Evolutionary conservation across 2,888 invertebrate species (phyloP).

Genomic region (Nineta flava): DNA sequence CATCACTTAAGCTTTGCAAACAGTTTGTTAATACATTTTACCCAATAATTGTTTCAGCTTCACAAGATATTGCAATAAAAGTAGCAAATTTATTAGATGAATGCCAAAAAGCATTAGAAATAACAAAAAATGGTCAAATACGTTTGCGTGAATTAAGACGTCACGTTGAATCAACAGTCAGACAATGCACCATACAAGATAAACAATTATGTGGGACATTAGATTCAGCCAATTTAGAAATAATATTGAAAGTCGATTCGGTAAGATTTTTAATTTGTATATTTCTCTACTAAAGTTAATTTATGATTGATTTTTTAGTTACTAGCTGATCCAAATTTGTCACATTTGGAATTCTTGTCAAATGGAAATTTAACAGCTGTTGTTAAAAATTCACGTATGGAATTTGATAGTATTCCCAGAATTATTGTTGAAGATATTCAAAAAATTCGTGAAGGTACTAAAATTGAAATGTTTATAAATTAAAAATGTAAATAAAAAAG

Average conservation of each 20-base stretch:
- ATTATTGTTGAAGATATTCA: constrained; percentile 40
- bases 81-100: constrained; percentile 39
- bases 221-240: constrained; percentile 51
- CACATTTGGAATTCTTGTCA: constrained; percentile 23
- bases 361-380: constrained; percentile 39
- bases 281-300: neutral
- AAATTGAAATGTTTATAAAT: no score
- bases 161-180: constrained; percentile 40
- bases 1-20: neutral
- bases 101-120: constrained; percentile 35
- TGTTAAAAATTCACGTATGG: constrained; percentile 37
- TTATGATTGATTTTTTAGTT: constrained; percentile 17
- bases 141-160: constrained; percentile 40
- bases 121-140: constrained; percentile 37
- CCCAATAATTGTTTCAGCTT: constrained; percentile 28
- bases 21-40: no score
- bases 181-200: constrained; percentile 53
- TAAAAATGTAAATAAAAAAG: no score
- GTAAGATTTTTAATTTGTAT: constrained; percentile 24
- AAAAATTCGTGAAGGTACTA: constrained; percentile 39
- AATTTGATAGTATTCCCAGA: constrained; percentile 41
- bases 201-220: constrained; percentile 60
- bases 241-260: constrained; percentile 43
- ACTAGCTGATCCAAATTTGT: constrained; percentile 18
- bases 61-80: constrained; percentile 37